Evolutionary conservation across 2,888 invertebrate genomes (phyloP).

Genomic region (Rhynchonema sp.): DNA sequence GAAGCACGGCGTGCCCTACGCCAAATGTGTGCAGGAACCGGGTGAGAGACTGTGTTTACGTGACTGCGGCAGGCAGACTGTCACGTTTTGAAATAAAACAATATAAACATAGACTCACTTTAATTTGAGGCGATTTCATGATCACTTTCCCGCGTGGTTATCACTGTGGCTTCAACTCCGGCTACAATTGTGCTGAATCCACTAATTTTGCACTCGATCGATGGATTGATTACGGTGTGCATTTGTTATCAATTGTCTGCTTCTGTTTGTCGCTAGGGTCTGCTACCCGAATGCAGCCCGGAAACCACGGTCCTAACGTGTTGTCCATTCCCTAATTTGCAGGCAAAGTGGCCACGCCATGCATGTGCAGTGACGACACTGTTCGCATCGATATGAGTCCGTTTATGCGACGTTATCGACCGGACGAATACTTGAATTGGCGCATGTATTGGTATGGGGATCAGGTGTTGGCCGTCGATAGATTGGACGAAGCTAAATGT

Average conservation of each 20-base stretch:
- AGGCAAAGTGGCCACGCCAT: constrained; percentile 17
- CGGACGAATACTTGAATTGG: constrained; percentile 59
- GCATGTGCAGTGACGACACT: constrained; percentile 55
- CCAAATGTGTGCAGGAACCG: constrained; percentile 41
- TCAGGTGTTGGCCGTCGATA: neutral
- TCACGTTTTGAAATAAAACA: too few relatives aligned
- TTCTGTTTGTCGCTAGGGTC: too few relatives aligned
- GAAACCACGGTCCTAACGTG: too few relatives aligned
- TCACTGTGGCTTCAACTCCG: constrained; percentile 81
- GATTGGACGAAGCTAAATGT: too few relatives aligned
- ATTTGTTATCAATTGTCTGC: too few relatives aligned
- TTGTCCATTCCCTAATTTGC: too few relatives aligned
- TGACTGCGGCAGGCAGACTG: too few relatives aligned
- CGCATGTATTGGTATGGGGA: constrained; percentile 14
- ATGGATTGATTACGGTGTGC: constrained; percentile 98
- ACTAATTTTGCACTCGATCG: constrained; percentile 92
- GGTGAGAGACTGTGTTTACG: too few relatives aligned
- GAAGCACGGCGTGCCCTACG: constrained; percentile 79
- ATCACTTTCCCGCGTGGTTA: constrained; percentile 96
- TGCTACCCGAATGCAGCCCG: too few relatives aligned
- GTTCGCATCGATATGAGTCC: constrained; percentile 98
- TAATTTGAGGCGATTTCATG: constrained; percentile 68
- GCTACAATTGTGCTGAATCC: constrained; percentile 94
- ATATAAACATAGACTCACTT: neutral
- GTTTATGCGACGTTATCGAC: constrained; percentile 47